Percentiles rank a stretch among this genome's conserved stretches.
Evolutionary conservation across 2,113 vertebrate species (phyloP).

Genomic region (Cyphomyrus discorhynchus): DNA sequence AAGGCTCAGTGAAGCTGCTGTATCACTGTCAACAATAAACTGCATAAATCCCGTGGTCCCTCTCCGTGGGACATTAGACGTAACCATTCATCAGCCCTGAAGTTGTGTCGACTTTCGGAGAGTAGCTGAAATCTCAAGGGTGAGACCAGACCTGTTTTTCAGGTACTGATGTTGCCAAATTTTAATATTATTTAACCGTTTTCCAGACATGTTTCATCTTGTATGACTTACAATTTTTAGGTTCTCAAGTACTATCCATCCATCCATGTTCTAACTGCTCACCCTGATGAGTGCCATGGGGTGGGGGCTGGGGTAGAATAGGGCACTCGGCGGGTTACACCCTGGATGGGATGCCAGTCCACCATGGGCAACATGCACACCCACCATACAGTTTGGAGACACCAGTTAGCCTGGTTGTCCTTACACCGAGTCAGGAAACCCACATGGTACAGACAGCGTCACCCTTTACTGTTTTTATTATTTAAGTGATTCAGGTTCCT

Average conservation of each 20-base stretch:
- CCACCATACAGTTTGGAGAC: background rate
- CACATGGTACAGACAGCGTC: background rate
- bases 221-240: background rate
- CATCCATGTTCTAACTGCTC: background rate
- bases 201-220: background rate
- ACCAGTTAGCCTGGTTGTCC: background rate
- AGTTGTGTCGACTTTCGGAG: background rate
- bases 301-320: background rate
- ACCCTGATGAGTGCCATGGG: background rate
- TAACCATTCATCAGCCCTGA: background rate
- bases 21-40: background rate
- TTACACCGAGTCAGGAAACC: background rate
- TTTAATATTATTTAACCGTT: background rate
- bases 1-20: background rate
- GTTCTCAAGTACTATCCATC: background rate
- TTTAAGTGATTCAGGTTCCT: background rate
- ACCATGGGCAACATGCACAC: background rate
- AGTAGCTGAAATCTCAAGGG: background rate
- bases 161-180: background rate
- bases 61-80: background rate
- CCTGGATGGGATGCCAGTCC: background rate
- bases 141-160: background rate
- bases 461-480: background rate
- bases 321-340: background rate
- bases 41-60: background rate